Evolutionary conservation across 2,888 invertebrate genomes (phyloP).

Genomic region (Melanotus villosus): DNA sequence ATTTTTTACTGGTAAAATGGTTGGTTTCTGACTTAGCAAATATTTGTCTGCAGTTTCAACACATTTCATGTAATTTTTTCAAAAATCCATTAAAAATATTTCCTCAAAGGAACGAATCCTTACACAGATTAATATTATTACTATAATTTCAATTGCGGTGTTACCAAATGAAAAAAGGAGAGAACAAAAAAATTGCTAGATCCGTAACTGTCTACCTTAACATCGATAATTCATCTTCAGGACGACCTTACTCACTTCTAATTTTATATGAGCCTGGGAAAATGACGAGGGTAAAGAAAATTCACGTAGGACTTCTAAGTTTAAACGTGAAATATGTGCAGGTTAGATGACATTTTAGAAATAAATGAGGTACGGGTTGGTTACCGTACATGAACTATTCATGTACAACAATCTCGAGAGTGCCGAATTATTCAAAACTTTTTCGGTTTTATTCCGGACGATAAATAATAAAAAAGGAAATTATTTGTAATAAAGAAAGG

Average conservation of each 20-base stretch:
- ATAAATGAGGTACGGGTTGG: slow-evolving; percentile 12
- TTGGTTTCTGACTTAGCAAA: no score
- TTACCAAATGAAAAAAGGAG: background rate
- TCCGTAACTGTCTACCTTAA: slow-evolving; percentile 4
- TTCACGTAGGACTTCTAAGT: slow-evolving; percentile 9
- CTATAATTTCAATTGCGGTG: no score
- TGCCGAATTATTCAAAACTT: background rate
- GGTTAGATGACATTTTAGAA: slow-evolving; percentile 14
- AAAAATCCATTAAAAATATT: no score
- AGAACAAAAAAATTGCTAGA: background rate
- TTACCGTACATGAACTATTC: slow-evolving; percentile 11
- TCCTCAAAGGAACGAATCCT: no score
- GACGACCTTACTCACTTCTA: slow-evolving; percentile 23
- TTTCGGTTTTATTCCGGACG: background rate
- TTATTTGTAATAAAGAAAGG: background rate
- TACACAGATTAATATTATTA: no score
- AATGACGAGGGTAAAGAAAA: slow-evolving; percentile 22
- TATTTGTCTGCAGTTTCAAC: no score
- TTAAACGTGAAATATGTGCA: slow-evolving; percentile 17
- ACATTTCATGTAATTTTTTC: no score
- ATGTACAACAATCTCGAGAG: background rate
- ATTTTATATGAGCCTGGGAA: slow-evolving; percentile 12
- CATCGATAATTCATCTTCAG: slow-evolving; percentile 21
- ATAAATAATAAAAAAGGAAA: background rate
- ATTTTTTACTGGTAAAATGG: no score